Evolutionary conservation across 2,113 vertebrate species (phyloP), one percentile per base, ranked within the genome.

Genomic region (Condylura cristata): DNA sequence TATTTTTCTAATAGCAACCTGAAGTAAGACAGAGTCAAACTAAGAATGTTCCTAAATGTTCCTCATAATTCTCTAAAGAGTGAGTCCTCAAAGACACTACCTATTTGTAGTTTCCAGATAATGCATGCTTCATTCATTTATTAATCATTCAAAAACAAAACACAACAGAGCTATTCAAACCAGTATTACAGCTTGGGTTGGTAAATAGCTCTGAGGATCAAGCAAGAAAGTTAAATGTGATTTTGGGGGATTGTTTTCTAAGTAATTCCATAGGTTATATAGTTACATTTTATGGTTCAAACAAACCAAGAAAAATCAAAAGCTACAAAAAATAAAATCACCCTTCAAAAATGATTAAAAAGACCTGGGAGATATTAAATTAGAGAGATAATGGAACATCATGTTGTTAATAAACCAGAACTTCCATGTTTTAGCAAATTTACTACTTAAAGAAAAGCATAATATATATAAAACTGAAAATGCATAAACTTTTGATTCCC

Each of bases 381-480:
- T 65, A 75, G 74, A 95, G 60, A 46, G 16, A 81, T 17, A 41
- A 48, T n/a, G 85, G 80, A 56, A 51, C 11, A 48, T 79, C 37
- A 78, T 51, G 37, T 63, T n/a, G 78, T 44, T 53, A 93, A 85
- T 39, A 26, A n/a, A 41, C 4, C 37, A 58, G 41, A 92, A 89
- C 41, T n/a, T 24, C 51, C 76, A 34, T 37, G 26, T 86, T 60
- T 96, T 71, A 93, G 51, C 5, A 68, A 96, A 79, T 87, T 96
- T 34, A 84, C 51, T 91, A 10, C 34, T 32, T 4, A 28, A 61
- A 28, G 68, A 34, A 5, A 2, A 66, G 66, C 74, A 81, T 65
- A 89, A 84, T 74, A 79, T 51, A 89, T 48, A 78, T 53, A 46
- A 92, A 92, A 80, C 39, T 44, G 66, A 68, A 96, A 89, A 80